Conservation (phyloP, 2,113 vertebrate genomes). For the Amia ocellicauda region DNA sequence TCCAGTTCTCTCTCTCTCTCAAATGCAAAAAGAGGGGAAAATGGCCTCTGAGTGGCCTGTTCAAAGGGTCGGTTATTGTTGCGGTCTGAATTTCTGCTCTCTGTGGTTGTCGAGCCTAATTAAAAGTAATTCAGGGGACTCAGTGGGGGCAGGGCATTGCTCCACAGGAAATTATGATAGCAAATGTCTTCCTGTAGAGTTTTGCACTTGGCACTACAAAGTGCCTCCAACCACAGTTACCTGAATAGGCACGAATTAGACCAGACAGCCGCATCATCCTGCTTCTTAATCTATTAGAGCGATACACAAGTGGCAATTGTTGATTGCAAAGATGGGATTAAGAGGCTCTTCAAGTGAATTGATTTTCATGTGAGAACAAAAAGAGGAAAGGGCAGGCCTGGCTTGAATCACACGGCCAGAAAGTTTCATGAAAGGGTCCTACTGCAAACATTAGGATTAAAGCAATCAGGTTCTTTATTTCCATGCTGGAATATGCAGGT, state of each 20-base stretch:
- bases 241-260: slow-evolving; percentile 97
- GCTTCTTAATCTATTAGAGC: slow-evolving; percentile 94
- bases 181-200: slow-evolving; percentile 97
- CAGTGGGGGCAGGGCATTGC: slow-evolving; percentile 81
- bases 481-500: slow-evolving; percentile 60
- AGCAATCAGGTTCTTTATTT: slow-evolving; percentile 79
- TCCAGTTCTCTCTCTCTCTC: slow-evolving; percentile 32
- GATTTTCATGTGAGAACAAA: slow-evolving; percentile 99
- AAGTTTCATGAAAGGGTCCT: slow-evolving; percentile 89
- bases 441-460: slow-evolving; percentile 88
- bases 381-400: slow-evolving; percentile 68
- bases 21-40: slow-evolving; percentile 56
- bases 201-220: slow-evolving; percentile 94
- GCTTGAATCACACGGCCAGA: slow-evolving; percentile 90
- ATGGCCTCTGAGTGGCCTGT: slow-evolving; percentile 80
- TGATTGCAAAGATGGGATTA: slow-evolving; percentile 98
- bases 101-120: slow-evolving; percentile 97
- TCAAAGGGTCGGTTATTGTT: slow-evolving; percentile 97
- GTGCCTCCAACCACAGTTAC: slow-evolving; percentile 82
- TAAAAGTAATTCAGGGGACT: slow-evolving; percentile 90
- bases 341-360: slow-evolving; percentile 98
- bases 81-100: slow-evolving; percentile 89
- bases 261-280: slow-evolving; percentile 98
- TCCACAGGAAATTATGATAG: slow-evolving; percentile 98
- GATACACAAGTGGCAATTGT: slow-evolving; percentile 98